A percentile compares a stretch with the other conserved stretches of the same genome.
Conservation (phyloP, 2,113 vertebrate genomes). For the Rhineura floridana region DNA sequence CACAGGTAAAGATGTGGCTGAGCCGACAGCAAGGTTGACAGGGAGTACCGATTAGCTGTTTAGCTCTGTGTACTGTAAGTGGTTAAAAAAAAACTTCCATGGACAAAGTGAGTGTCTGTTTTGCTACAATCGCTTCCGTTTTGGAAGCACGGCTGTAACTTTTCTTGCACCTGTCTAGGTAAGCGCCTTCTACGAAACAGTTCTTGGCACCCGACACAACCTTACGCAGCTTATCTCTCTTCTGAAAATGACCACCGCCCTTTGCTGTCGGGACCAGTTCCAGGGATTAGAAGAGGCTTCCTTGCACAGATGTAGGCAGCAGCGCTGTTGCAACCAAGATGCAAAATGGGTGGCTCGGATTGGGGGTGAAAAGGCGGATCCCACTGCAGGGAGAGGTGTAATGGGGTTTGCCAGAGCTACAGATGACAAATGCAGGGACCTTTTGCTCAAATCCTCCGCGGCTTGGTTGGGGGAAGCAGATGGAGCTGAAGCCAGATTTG, state of each 20-base stretch:
- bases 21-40: no score
- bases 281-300: no score
- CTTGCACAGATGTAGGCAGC: neutral
- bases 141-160: neutral
- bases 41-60: no score
- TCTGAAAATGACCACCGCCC: no score
- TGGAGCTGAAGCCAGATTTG: neutral
- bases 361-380: neutral
- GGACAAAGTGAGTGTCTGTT: neutral
- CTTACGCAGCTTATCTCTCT: no score
- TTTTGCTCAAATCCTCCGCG: neutral
- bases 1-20: no score
- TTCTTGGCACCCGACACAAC: neutral
- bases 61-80: no score
- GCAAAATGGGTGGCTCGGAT: neutral
- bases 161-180: neutral
- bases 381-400: neutral
- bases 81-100: neutral
- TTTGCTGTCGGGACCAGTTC: neutral
- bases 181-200: neutral
- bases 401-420: neutral
- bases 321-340: no score
- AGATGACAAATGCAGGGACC: neutral
- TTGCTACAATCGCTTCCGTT: neutral
- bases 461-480: neutral